A percentile compares a stretch with the other conserved stretches of the same genome.
Conservation (phyloP, 2,888 invertebrate genomes). For the Rhamphomyia laevipes region DNA sequence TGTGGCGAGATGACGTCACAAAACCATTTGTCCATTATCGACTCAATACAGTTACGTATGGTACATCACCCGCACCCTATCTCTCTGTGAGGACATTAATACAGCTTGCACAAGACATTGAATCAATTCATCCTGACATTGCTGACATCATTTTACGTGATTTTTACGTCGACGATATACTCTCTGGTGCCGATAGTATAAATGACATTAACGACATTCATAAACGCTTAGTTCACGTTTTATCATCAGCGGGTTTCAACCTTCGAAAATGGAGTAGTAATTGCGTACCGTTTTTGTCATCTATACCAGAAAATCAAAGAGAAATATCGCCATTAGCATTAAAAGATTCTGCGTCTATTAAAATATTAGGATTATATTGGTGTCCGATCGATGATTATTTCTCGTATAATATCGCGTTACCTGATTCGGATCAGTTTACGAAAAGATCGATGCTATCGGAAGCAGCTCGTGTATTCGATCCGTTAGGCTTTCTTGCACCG, state of each 20-base stretch:
- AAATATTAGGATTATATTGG: too few species aligned
- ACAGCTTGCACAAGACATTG: conserved; percentile 9
- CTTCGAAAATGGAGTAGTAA: conserved; percentile 8
- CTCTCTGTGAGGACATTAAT: conserved; percentile 12
- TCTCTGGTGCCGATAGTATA: conserved; percentile 8
- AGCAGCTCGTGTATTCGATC: not conserved
- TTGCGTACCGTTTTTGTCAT: not conserved
- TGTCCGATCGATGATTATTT: too few species aligned
- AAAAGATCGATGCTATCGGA: not conserved
- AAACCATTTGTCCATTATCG: conserved; percentile 11
- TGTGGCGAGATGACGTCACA: conserved; percentile 7
- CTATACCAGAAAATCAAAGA: too few species aligned
- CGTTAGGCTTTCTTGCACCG: not conserved
- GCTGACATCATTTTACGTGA: conserved; percentile 9
- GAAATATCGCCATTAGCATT: too few species aligned
- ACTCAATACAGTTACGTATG: conserved; percentile 13
- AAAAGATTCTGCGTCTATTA: too few species aligned
- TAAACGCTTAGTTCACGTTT: too few species aligned
- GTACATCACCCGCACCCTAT: conserved; percentile 12
- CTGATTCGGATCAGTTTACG: not conserved
- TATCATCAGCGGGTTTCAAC: too few species aligned
- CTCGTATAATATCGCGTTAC: too few species aligned
- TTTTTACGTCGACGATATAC: conserved; percentile 14
- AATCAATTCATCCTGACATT: conserved; percentile 9
- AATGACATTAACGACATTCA: not conserved